phyloP scores from a whole-genome alignment of 2,888 invertebrate genomes.

The Amphiduros pacificus region DNA sequence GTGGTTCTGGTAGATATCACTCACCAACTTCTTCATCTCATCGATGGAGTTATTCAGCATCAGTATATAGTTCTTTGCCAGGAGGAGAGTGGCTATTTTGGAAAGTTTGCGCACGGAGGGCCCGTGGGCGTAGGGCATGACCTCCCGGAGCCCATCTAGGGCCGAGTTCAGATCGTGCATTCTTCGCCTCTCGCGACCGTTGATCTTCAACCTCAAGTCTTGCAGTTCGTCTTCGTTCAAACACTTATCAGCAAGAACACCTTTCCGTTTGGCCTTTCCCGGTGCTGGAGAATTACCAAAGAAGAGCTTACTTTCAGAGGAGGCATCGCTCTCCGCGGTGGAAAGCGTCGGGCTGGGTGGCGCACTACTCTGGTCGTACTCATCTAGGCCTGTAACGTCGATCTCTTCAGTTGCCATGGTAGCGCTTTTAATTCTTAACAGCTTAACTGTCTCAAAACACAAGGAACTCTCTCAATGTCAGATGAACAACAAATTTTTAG shows the following conservation, averaged over 20 bases:
- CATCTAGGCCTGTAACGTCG: slow-evolving; percentile 11
- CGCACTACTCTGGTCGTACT: neutral
- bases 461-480: no score
- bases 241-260: no score
- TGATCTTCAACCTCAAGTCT: slow-evolving; percentile 58
- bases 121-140: slow-evolving; percentile 59
- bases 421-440: no score
- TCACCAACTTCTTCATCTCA: slow-evolving; percentile 58
- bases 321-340: slow-evolving; percentile 6
- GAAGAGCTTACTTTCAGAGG: neutral
- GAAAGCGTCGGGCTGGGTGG: neutral
- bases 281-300: neutral
- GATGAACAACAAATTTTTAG: no score
- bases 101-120: slow-evolving; percentile 57
- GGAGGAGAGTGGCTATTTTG: slow-evolving; percentile 56
- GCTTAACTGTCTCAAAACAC: no score
- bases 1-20: slow-evolving; percentile 41
- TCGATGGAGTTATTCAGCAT: slow-evolving; percentile 56
- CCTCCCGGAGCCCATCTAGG: slow-evolving; percentile 57
- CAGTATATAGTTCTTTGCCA: slow-evolving; percentile 58
- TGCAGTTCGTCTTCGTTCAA: slow-evolving; percentile 45
- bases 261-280: slow-evolving; percentile 5
- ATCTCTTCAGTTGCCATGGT: no score
- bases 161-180: slow-evolving; percentile 63
- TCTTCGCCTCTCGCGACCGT: slow-evolving; percentile 61